Percentiles rank a stretch among this genome's conserved stretches.
These are phyloP conservation scores for Garra rufa DNA, from an alignment of 2,113 vertebrate species.

Conservation along the genomic window DNA sequence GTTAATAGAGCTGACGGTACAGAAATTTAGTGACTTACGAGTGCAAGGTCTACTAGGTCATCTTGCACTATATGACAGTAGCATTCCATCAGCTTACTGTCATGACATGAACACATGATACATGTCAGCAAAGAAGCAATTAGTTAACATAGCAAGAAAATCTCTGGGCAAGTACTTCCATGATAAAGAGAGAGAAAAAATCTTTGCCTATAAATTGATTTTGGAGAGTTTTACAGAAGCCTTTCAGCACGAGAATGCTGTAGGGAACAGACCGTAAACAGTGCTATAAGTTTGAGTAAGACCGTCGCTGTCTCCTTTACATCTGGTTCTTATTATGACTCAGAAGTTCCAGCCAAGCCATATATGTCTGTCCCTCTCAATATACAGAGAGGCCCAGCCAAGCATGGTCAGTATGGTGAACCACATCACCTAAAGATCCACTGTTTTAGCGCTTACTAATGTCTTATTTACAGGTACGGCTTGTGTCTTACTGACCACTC, in stretches of 20 bases:
- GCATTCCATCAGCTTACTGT: background rate
- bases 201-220: conserved; percentile 16
- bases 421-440: conserved; percentile 69
- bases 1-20: conserved; percentile 20
- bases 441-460: conserved; percentile 66
- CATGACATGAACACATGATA: background rate
- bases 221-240: conserved; percentile 6
- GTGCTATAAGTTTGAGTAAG: conserved; percentile 57
- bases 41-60: background rate
- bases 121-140: conserved; percentile 1
- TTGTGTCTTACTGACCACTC: background rate
- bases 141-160: conserved; percentile 2
- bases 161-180: background rate
- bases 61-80: background rate
- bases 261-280: conserved; percentile 57
- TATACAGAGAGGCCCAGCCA: conserved; percentile 48
- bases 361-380: conserved; percentile 61
- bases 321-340: conserved; percentile 79
- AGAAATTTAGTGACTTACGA: background rate
- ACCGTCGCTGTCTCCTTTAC: conserved; percentile 68
- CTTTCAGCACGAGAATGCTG: background rate
- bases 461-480: background rate
- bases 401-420: conserved; percentile 69
- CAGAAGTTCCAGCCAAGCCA: conserved; percentile 73
- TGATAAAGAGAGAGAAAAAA: background rate